phyloP scores from a whole-genome alignment of 2,888 invertebrate species.

The Drosophila greeni region DNA sequence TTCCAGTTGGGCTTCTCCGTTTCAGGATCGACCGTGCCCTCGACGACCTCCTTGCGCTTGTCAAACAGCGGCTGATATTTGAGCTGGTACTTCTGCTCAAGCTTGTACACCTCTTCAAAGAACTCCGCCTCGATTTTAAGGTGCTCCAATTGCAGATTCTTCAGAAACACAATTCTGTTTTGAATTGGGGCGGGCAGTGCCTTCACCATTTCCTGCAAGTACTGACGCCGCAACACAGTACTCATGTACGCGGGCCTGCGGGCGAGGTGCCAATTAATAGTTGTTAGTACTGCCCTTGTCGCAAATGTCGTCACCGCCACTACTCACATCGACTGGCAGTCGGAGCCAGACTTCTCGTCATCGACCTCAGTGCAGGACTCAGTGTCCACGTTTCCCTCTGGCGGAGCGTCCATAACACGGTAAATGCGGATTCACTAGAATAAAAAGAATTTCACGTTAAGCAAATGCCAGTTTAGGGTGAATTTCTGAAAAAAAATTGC shows the following conservation, averaged over 20 bases:
- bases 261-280: conserved; percentile 2
- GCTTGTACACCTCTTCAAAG: conserved; percentile 87
- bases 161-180: conserved; percentile 91
- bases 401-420: conserved; percentile 58
- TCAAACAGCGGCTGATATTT: conserved; percentile 77
- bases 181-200: conserved; percentile 81
- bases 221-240: conserved; percentile 77
- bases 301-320: conserved; percentile 10
- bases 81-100: conserved; percentile 77
- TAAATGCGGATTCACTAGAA: conserved; percentile 35
- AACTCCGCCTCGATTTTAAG: conserved; percentile 95
- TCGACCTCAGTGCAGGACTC: conserved; percentile 63
- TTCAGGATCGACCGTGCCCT: conserved; percentile 89
- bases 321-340: conserved; percentile 65
- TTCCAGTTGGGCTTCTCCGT: conserved; percentile 91
- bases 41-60: conserved; percentile 75
- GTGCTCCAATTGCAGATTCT: conserved; percentile 91
- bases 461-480: background rate
- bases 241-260: conserved; percentile 77
- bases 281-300: background rate
- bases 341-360: conserved; percentile 63
- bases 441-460: conserved; percentile 10
- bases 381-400: conserved; percentile 53
- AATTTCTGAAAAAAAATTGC: background rate
- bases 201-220: conserved; percentile 78